Conservation (phyloP, 2,113 vertebrate genomes). For the Podarcis muralis region DNA sequence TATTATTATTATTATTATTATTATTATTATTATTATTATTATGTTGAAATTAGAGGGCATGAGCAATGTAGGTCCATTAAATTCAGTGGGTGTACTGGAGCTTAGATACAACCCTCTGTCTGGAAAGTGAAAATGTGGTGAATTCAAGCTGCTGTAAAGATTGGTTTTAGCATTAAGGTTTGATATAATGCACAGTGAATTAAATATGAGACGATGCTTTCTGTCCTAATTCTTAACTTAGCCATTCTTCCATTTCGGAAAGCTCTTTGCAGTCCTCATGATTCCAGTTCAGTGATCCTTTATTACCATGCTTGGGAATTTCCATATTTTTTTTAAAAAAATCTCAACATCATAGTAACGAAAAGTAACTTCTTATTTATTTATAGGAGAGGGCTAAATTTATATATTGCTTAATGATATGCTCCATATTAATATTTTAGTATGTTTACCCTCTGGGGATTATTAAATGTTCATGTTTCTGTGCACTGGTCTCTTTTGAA, state of each 20-base stretch:
- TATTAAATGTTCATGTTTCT: slow-evolving; percentile 1
- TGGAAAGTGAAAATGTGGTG: background rate
- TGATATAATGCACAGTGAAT: background rate
- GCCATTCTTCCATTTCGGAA: background rate
- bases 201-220: background rate
- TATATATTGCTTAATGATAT: slow-evolving; percentile 7
- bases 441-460: slow-evolving; percentile 16
- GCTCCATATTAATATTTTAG: slow-evolving; percentile 16
- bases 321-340: background rate
- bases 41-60: no score
- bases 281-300: background rate
- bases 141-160: background rate
- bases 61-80: no score
- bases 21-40: no score
- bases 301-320: background rate
- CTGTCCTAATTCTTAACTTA: background rate
- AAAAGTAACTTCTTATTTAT: slow-evolving; percentile 5
- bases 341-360: background rate
- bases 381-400: slow-evolving; percentile 4
- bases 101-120: background rate
- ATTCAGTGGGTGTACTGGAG: no score
- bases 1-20: no score
- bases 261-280: background rate
- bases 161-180: background rate
- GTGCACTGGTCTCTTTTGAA: background rate